Evolutionary conservation across 2,888 invertebrate species (phyloP), one percentile per base, ranked within the genome.

Genomic region (Thelaira solivaga): DNA sequence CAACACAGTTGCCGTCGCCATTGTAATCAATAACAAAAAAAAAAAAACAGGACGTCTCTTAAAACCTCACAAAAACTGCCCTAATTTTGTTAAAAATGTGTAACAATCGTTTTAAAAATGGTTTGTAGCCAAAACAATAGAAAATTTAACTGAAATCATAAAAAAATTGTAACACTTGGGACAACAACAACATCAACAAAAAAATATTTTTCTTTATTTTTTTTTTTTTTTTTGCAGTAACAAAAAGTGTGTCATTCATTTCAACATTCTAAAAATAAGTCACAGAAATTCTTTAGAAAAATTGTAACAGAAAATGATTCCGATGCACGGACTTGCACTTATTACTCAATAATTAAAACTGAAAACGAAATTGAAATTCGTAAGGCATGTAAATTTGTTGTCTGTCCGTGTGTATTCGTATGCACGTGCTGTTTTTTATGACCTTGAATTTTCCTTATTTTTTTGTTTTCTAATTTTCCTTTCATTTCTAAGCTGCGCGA

Each of bases 271-370:
- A 31, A 55, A 53, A 68, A 55, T 43, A 24, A 34, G 8, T 39
- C 5, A 43, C 57, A 5, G 16, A 55, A 61, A 36, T 61, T 65
- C 4, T n/a, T 0, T 0, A n/a, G 20, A 41, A 29, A 59, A 26
- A 24, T 22, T 31, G 41, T 22, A n/a, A 31, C 34, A 29, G n/a
- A 8, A 39, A 26, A 34, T 18, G n/a, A 8, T n/a, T n/a, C 10
- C 26, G 39, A n/a, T 16, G 29, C 39, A 31, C 55, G 51, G 26
- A 29, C 11, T 26, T 61, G 72, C 72, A 71, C 71, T 72, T 55
- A 76, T 77, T 67, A 77, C 16, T 6, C 31, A 69, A 77, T 77
- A 77, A 77, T 77, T 77, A 49, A 67, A 77, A 77, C 76, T 67
- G 72, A 72, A 77, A 77, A 77, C 67, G 41, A 77, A 67, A 47